Evolutionary conservation across 2,797 vertebrate genomes (phyloP).

Genomic region (Gymnothorax reevesii): DNA sequence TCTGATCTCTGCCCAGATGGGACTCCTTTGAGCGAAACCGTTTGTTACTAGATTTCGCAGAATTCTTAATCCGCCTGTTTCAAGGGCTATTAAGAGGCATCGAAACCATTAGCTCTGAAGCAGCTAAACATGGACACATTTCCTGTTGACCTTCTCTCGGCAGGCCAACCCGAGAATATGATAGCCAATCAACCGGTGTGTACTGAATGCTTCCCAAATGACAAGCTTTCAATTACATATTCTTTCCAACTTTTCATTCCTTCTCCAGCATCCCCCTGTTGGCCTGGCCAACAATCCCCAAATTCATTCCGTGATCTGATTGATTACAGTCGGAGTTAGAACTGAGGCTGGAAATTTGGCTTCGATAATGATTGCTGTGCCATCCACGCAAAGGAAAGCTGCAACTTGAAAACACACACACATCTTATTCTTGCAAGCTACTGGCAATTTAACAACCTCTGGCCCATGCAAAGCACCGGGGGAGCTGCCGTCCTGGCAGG

Average conservation of each 20-base stretch:
- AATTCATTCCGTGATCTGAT: neutral
- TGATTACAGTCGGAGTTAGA: neutral
- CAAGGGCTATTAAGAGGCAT: neutral
- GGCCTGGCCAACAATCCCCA: neutral
- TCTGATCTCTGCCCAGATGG: neutral
- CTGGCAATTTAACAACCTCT: neutral
- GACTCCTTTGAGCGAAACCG: neutral
- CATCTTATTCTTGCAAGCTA: neutral
- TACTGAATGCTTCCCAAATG: neutral
- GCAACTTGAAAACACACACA: neutral
- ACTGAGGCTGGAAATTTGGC: neutral
- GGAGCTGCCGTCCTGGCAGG: neutral
- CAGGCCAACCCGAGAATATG: neutral
- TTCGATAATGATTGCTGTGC: neutral
- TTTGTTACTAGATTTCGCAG: neutral
- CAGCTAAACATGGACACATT: neutral
- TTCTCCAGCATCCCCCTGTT: neutral
- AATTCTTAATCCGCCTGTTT: neutral
- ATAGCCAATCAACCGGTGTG: neutral
- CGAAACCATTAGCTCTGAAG: neutral
- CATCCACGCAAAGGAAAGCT: neutral
- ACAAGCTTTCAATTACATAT: slow-evolving; percentile 1
- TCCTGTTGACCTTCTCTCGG: neutral
- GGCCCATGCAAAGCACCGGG: neutral
- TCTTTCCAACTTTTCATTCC: neutral